Evolutionary conservation across 2,113 vertebrate species (phyloP).

Genomic region (Cyrtonyx montezumae): DNA sequence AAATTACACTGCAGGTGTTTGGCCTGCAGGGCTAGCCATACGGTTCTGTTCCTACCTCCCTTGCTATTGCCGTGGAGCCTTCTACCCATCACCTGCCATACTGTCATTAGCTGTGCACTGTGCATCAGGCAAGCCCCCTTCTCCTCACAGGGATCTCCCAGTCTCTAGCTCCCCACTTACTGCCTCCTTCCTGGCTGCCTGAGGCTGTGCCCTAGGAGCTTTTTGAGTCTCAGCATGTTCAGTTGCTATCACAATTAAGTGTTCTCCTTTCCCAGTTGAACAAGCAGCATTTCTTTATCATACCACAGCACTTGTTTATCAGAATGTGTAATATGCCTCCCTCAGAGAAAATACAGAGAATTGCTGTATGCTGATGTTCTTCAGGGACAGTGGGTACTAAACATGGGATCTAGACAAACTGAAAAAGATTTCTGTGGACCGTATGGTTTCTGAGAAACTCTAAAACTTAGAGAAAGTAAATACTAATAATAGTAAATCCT

Average conservation of each 20-base stretch:
- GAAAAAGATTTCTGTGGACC: not conserved
- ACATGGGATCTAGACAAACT: not conserved
- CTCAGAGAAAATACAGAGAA: not conserved
- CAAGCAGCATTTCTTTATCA: not conserved
- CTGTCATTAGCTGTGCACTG: not conserved
- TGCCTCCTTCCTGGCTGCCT: not conserved
- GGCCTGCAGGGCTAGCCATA: not conserved
- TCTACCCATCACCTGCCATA: not conserved
- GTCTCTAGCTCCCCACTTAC: not conserved
- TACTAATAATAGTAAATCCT: not conserved
- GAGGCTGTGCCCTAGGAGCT: not conserved
- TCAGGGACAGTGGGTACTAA: not conserved
- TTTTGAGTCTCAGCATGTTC: not conserved
- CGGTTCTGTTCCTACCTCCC: fast-evolving
- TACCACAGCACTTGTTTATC: not conserved
- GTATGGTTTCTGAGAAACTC: not conserved
- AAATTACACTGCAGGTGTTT: not conserved
- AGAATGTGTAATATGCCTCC: not conserved
- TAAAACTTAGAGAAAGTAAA: not conserved
- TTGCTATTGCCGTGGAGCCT: not conserved
- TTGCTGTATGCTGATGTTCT: not conserved
- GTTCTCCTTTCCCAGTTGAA: not conserved
- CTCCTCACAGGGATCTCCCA: not conserved
- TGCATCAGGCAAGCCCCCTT: not conserved
- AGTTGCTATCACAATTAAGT: not conserved